Base-by-base conservation (phyloP, 2,113 vertebrate species). In the Sporophila hypoxantha region DNA sequence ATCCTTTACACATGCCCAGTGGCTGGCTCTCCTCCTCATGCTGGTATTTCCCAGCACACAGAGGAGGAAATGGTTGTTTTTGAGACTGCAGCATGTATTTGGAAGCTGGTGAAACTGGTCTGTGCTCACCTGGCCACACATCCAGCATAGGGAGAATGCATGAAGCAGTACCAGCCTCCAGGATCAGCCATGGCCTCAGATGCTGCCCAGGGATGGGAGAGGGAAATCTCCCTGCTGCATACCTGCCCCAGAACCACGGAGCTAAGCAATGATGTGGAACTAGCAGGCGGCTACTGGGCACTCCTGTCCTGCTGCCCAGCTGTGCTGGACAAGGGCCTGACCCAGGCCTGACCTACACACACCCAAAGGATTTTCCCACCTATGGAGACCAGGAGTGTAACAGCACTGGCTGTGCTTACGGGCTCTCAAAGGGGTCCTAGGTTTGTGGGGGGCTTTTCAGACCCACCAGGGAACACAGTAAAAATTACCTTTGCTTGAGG, bases 91-190 rank as follows among this genome's bases (percentile, higher is more conserved):
- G 44, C 1, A 1, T 4, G 0, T n/a, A 56, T 57, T 57, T 61
- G 67, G 37, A 82, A 71, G 62, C 41, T 47, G 46, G 5, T 39
- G 56, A 29, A 14, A 30, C n/a, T 14, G 25, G 30, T 21, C 68
- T 15, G 64, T 3, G 34, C 67, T 65, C 0, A 0, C 64, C 23
- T 1, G 14, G 36, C 55, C 34, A 16, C 0, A 3, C 7, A 9
- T 26, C 4, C 4, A 6, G 32, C 6, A 12, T 57, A 52, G 19
- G 22, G 12, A 16, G 5, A 34, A 30, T 2, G 12, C 16, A 12
- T 1, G 7, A 37, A 59, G 74, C n/a, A 26, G 27, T 10, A 32
- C 30, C 55, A 10, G 20, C 49, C 30, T 19, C 9, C 12, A 25
- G 17, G 7, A 52, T 23, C 12, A 18, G 12, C 4, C 34, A 27